phyloP scores from a whole-genome alignment of 1,140 invertebrate species.

The Scaptomyza hsui region DNA sequence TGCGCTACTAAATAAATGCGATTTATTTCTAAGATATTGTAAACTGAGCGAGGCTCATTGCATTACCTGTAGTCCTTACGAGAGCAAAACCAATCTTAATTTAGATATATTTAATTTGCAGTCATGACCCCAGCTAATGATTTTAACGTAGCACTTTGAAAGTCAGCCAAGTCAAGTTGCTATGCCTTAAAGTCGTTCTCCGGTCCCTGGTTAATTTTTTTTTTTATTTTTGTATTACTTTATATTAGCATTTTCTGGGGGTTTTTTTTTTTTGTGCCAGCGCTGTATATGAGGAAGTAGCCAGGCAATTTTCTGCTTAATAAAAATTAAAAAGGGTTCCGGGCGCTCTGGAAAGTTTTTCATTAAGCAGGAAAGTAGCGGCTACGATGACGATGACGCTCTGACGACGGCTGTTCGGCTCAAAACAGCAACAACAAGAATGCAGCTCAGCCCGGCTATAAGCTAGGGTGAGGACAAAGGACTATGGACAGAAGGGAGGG shows the following conservation, averaged over 20 bases:
- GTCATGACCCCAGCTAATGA: slow-evolving; percentile 7
- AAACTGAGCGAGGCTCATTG: background rate
- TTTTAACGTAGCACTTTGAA: slow-evolving; percentile 44
- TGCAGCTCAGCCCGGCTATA: slow-evolving; percentile 19
- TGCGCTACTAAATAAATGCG: slow-evolving; percentile 7
- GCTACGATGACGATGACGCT: slow-evolving; percentile 25
- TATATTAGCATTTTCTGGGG: slow-evolving; percentile 43
- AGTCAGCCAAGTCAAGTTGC: slow-evolving; percentile 53
- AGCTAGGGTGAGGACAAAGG: background rate
- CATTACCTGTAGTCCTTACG: background rate
- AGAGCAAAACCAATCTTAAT: background rate
- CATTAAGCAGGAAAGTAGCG: slow-evolving; percentile 66
- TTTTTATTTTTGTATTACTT: slow-evolving; percentile 53
- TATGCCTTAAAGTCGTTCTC: background rate
- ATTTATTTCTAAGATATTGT: background rate
- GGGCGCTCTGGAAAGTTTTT: slow-evolving; percentile 71
- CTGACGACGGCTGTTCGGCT: slow-evolving; percentile 27
- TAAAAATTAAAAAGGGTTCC: slow-evolving; percentile 80
- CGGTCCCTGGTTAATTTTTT: slow-evolving; percentile 4
- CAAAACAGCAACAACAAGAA: slow-evolving; percentile 33
- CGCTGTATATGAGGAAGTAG: slow-evolving; percentile 28
- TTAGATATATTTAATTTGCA: background rate
- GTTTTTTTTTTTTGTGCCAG: slow-evolving; percentile 8
- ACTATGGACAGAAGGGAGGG: background rate
- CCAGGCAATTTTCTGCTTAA: slow-evolving; percentile 78